Base-by-base conservation (phyloP, 2,888 invertebrate genomes). In the Leptura quadrifasciata region DNA sequence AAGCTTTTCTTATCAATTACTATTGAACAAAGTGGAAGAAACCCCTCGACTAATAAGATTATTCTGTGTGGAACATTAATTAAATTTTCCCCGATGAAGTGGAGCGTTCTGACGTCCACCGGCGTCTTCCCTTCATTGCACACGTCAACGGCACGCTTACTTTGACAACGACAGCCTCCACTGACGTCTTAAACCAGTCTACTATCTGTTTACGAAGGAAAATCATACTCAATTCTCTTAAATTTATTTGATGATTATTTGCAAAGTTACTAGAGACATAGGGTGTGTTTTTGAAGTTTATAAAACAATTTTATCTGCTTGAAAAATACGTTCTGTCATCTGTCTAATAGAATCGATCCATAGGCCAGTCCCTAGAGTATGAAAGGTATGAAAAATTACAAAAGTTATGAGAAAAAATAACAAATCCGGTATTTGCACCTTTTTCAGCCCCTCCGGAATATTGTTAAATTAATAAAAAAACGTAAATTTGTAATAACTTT, bases 111-210 rank as follows among this genome's bases (percentile, higher is more conserved):
- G 69, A 24, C 72, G 65, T 72, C 72, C 69, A 71, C 65, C 64
- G 76, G 77, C 81, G 82, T 83, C 85, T 86, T 84, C 86, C 84
- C 86, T 86, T 86, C 86, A 86, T 85, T 85, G 85, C 86, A 85
- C 83, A 82, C 85, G 86, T 87, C 87, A 87, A 76, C 84, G 73
- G 65, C 86, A 86, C 82, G 76, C 80, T 77, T 73, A 75, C 76
- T 81, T 83, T 79, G 80, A 81, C 84, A 84, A 83, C 83, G 84
- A 84, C 84, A 82, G 81, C 72, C 78, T 76, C 80, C 67, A 75
- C 74, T 83, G 83, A 83, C 83, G 80, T 82, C 82, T 82, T 83
- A 61, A 54, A 55, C 35, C 57, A 20, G 35, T 55, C 31, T 8
- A 10, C 47, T 20, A 39, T 65, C 65, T 71, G 71, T 61, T 47